Percentiles rank a stretch among this genome's conserved stretches.
phyloP scores from a whole-genome alignment of 2,113 vertebrate genomes.

The Archocentrus centrarchus region DNA sequence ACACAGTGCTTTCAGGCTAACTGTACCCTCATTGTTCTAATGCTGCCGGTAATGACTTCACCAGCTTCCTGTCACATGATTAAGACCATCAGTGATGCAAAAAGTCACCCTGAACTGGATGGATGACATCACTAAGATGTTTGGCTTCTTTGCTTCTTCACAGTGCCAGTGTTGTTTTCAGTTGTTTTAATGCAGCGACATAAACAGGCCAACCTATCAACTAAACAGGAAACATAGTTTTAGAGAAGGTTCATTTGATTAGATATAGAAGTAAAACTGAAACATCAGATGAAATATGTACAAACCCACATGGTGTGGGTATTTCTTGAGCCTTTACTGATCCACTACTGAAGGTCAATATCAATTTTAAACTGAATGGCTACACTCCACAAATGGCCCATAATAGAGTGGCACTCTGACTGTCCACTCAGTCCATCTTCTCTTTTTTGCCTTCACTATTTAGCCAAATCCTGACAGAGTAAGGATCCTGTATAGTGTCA shows the following conservation, averaged over 20 bases:
- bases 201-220: too few species aligned
- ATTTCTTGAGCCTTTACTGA: neutral
- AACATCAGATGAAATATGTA: neutral
- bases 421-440: neutral
- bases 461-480: neutral
- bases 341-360: neutral
- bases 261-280: neutral
- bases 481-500: neutral
- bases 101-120: conserved; percentile 3
- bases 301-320: neutral
- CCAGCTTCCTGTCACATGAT: conserved; percentile 68
- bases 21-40: conserved; percentile 76
- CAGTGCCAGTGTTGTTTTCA: neutral
- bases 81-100: conserved; percentile 57
- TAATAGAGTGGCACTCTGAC: neutral
- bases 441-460: neutral
- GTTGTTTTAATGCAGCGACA: too few species aligned
- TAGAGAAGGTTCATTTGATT: neutral
- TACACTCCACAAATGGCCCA: neutral
- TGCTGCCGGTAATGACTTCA: conserved; percentile 70
- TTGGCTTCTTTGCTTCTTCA: neutral
- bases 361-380: neutral
- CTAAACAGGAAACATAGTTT: neutral
- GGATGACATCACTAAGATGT: conserved; percentile 11
- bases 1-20: conserved; percentile 41